phyloP scores from a whole-genome alignment of 1,140 invertebrate genomes.

The Panulirus ornatus region DNA sequence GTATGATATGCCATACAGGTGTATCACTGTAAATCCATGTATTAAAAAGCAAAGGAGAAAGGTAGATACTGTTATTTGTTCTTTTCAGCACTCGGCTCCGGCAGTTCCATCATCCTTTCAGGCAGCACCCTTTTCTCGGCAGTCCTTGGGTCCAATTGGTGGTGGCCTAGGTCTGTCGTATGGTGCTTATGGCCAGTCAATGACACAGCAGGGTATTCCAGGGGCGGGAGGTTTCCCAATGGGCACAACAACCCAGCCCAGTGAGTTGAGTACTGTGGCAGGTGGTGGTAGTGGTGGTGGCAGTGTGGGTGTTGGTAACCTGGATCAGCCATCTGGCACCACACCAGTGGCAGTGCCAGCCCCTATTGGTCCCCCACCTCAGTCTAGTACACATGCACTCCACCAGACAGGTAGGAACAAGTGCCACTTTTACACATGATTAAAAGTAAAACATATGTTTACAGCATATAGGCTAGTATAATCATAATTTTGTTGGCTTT shows the following conservation, averaged over 20 bases:
- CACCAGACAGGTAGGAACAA: constrained; percentile 69
- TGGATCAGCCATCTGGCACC: constrained; percentile 56
- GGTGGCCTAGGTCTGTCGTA: constrained; percentile 66
- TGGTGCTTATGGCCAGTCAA: constrained; percentile 69
- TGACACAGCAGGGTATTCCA: constrained; percentile 73
- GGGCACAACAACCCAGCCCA: constrained; percentile 70
- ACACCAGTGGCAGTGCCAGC: constrained; percentile 50
- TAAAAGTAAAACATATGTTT: background rate
- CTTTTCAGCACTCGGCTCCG: constrained; percentile 66
- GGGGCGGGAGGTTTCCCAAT: constrained; percentile 59
- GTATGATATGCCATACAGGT: no score
- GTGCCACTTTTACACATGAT: constrained; percentile 26
- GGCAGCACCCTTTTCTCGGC: constrained; percentile 62
- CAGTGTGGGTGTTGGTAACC: constrained; percentile 57
- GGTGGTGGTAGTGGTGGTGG: constrained; percentile 38
- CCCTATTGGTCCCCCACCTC: constrained; percentile 71
- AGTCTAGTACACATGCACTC: constrained; percentile 64
- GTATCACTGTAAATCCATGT: no score
- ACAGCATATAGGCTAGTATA: background rate
- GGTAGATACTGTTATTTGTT: no score
- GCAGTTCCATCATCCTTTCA: constrained; percentile 67
- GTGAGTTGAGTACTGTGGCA: constrained; percentile 72
- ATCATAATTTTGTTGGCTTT: background rate
- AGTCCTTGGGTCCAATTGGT: constrained; percentile 74
- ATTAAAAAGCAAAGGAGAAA: no score